Evolutionary conservation across 2,113 vertebrate species (phyloP), one percentile per base, ranked within the genome.

Genomic region (Pangasianodon hypophthalmus): DNA sequence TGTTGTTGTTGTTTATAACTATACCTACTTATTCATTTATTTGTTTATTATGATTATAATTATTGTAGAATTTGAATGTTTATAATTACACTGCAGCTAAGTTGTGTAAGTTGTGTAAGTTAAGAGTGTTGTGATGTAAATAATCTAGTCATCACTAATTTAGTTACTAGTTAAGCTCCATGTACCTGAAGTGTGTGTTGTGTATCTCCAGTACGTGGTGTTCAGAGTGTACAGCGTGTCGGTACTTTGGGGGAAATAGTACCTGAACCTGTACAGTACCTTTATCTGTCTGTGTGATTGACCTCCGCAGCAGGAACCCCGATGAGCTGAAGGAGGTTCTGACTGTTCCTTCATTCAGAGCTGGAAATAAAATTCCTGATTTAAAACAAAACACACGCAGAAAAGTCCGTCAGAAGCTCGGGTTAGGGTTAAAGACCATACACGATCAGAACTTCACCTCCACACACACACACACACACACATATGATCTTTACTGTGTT

Each of bases 401-500:
- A 26, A 24, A 8, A 24, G 16, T 56, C 54, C 1, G 62, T 67
- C 67, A 37, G 32, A 37, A 71, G 32, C 16, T 71, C 6, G 32
- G 32, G 32, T 37, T 16, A 6, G 32, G 1, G 69, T 41, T 41
- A 37, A 37, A 37, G 69, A 37, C 13, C 32, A n/a, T n/a, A 16
- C 58, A 8, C 7, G 58, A 60, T 24, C 6, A 24, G 21, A 60
- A 24, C 58, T 24, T 60, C 58, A 24, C 8, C 19, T 60, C 5
- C 24, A 58, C 62, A 64, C 62, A 71, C 71, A 18, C 21, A 77
- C 24, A 77, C 73, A 48, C 21, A 48, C 18, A 67, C 50, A 62
- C 90, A 67, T 88, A 88, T 92, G 93, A 87, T 88, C 87, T 94
- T 46, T 67, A 75, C 67, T 92, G 88, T 93, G 92, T 85, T 92